These are phyloP conservation scores for Prorops nasuta DNA, from an alignment of 1,140 invertebrate species.

Conservation along the genomic window DNA sequence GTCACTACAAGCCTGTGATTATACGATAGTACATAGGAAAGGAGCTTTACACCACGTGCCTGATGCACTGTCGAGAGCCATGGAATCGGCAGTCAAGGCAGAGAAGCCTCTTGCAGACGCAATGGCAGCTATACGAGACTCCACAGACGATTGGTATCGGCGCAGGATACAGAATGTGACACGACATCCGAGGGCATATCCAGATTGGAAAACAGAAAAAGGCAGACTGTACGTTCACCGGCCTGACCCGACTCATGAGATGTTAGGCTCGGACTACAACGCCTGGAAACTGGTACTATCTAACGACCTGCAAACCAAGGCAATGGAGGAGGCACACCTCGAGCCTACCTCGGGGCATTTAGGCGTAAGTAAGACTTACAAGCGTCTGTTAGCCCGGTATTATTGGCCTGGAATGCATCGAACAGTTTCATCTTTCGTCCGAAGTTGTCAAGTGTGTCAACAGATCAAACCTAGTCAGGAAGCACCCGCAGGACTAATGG, in stretches of 20 bases:
- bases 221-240: conserved; percentile 1
- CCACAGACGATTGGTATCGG: neutral
- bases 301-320: neutral
- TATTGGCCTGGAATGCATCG: conserved; percentile 23
- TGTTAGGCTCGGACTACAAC: neutral
- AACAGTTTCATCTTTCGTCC: conserved; percentile 13
- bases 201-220: conserved; percentile 1
- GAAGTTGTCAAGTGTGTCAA: conserved; percentile 27
- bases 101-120: too few relatives aligned
- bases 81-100: too few relatives aligned
- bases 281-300: conserved; percentile 12
- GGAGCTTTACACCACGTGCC: too few relatives aligned
- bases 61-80: too few relatives aligned
- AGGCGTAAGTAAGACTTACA: conserved; percentile 24
- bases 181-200: neutral
- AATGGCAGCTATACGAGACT: too few relatives aligned
- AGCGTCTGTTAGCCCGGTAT: neutral
- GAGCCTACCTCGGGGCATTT: conserved; percentile 22
- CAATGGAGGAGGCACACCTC: conserved; percentile 23
- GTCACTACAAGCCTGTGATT: too few relatives aligned
- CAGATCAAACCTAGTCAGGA: conserved; percentile 32
- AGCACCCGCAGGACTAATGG: conserved; percentile 34
- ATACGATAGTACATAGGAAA: too few relatives aligned
- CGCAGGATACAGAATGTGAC: conserved; percentile 1
- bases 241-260: neutral